Conservation (phyloP, 2,113 vertebrate species). For the Phalacrocorax pelagicus region DNA sequence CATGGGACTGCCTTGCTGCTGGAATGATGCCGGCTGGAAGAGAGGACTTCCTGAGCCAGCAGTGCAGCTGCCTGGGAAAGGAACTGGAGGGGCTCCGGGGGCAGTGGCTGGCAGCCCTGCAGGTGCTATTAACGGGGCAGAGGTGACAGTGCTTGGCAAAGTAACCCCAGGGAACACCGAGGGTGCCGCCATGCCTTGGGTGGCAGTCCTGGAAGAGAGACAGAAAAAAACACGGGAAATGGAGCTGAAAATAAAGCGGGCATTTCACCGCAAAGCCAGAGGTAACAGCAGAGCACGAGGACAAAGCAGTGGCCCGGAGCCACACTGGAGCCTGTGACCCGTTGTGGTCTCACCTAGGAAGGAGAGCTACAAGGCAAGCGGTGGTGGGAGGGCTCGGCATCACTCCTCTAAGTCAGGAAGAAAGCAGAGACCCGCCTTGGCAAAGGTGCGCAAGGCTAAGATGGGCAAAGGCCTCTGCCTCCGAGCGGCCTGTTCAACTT, state of each 20-base stretch:
- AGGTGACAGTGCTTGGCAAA: slow-evolving; percentile 13
- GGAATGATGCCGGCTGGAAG: slow-evolving; percentile 75
- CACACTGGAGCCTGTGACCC: background rate
- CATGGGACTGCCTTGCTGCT: slow-evolving; percentile 77
- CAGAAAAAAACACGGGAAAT: background rate
- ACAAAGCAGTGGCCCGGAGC: background rate
- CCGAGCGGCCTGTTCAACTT: background rate
- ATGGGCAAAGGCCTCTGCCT: background rate
- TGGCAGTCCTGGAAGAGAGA: slow-evolving; percentile 64
- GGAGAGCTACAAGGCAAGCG: background rate
- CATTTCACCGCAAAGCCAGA: background rate
- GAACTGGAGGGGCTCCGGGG: slow-evolving; percentile 52
- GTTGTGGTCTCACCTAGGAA: fast-evolving
- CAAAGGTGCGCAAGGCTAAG: background rate
- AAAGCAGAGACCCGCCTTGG: background rate
- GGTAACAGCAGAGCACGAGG: background rate
- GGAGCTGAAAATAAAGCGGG: background rate
- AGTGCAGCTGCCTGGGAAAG: slow-evolving; percentile 51
- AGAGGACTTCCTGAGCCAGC: slow-evolving; percentile 77
- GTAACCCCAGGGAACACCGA: slow-evolving; percentile 49
- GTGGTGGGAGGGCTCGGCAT: background rate
- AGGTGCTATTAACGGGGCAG: slow-evolving; percentile 24
- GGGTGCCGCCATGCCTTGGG: slow-evolving; percentile 31
- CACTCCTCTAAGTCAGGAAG: background rate
- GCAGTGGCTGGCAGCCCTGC: slow-evolving; percentile 3